Conservation (phyloP, 64 coral and sea anemone species). For the Anthopleura sola region DNA sequence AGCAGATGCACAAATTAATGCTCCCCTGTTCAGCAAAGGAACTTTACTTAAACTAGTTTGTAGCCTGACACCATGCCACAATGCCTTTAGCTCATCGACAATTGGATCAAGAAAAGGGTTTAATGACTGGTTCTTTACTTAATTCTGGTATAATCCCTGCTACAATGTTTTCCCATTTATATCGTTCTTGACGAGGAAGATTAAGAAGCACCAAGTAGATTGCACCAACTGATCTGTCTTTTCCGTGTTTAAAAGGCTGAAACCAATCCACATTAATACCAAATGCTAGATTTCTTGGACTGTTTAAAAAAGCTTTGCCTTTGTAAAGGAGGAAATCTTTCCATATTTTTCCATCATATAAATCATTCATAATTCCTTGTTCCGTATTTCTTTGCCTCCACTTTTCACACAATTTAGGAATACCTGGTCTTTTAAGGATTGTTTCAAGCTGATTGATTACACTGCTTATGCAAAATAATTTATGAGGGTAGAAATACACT, state of each 20-base stretch:
- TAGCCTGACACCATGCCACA: conserved; percentile 43
- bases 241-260: conserved; percentile 22
- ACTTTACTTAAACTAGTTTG: conserved; percentile 38
- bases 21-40: conserved; percentile 35
- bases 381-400: conserved; percentile 20
- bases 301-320: conserved; percentile 17
- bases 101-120: conserved; percentile 26
- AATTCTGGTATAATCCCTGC: conserved; percentile 20
- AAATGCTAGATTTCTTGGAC: conserved; percentile 33
- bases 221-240: conserved; percentile 38
- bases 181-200: conserved; percentile 6
- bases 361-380: conserved; percentile 16
- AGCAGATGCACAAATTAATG: conserved; percentile 52
- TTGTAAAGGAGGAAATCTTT: conserved; percentile 23
- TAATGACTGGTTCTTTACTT: conserved; percentile 13
- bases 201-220: conserved; percentile 40
- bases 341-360: conserved; percentile 50
- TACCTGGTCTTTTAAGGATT: conserved; percentile 29
- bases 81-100: conserved; percentile 40
- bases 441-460: conserved; percentile 41
- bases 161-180: conserved; percentile 38
- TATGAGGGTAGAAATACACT: conserved; percentile 34
- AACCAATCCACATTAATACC: conserved; percentile 60
- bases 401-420: conserved; percentile 37
- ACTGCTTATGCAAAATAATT: conserved; percentile 48